These are phyloP conservation scores for Harpagoxenus sublaevis DNA, from an alignment of 2,888 invertebrate species.

Conservation along the genomic window DNA sequence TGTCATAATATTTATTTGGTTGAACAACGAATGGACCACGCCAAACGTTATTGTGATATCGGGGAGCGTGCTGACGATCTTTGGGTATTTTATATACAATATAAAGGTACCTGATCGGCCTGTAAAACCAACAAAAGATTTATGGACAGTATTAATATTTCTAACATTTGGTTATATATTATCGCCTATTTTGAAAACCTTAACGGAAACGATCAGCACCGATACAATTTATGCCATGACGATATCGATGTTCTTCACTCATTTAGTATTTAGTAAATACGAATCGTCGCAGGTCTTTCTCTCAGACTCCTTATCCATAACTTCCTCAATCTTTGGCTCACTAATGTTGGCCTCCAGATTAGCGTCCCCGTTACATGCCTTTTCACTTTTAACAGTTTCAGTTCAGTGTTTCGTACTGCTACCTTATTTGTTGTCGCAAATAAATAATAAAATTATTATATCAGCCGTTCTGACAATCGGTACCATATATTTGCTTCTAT, in stretches of 20 bases:
- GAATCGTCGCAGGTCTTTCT: slow-evolving; percentile 95
- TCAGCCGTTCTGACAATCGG: slow-evolving; percentile 87
- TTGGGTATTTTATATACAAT: slow-evolving; percentile 89
- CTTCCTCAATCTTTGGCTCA: slow-evolving; percentile 97
- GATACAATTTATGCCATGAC: slow-evolving; percentile 99
- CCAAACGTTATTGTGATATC: slow-evolving; percentile 89
- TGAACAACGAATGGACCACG: slow-evolving; percentile 90
- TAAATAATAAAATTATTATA: slow-evolving; percentile 88
- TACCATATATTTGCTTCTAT: slow-evolving; percentile 87
- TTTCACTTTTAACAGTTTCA: slow-evolving; percentile 95
- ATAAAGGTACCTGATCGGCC: slow-evolving; percentile 73
- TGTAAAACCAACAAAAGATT: slow-evolving; percentile 87
- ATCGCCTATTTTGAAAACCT: slow-evolving; percentile 96
- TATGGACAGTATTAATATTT: slow-evolving; percentile 93
- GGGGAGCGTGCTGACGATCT: slow-evolving; percentile 87
- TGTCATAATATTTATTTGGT: slow-evolving; percentile 90
- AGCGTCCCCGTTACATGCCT: slow-evolving; percentile 94
- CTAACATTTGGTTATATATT: slow-evolving; percentile 95
- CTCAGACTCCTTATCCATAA: slow-evolving; percentile 96
- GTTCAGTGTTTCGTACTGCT: slow-evolving; percentile 96
- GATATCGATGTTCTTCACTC: slow-evolving; percentile 94
- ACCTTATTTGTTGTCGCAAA: slow-evolving; percentile 91
- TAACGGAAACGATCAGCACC: slow-evolving; percentile 98
- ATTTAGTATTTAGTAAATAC: slow-evolving; percentile 97
- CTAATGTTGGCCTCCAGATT: slow-evolving; percentile 97